Evolutionary conservation across 1,140 invertebrate species (phyloP).

Genomic region (Eupeodes corollae): DNA sequence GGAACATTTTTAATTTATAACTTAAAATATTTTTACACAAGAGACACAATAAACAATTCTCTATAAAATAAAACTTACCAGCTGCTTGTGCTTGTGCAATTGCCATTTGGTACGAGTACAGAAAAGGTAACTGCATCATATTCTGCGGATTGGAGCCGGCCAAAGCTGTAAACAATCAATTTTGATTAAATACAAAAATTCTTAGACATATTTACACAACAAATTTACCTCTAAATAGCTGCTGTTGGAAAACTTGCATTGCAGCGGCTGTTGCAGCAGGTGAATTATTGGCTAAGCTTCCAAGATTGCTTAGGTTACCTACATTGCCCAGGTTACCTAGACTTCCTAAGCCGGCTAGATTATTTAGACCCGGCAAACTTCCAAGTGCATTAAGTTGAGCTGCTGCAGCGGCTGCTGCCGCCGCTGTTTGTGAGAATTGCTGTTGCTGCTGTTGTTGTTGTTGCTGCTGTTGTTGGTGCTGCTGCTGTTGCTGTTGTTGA

Average conservation of each 20-base stretch:
- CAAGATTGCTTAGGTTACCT: slow-evolving; percentile 31
- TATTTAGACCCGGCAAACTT: slow-evolving; percentile 29
- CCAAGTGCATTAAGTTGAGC: slow-evolving; percentile 32
- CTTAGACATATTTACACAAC: background rate
- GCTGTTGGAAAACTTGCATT: slow-evolving; percentile 69
- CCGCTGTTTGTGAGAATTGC: slow-evolving; percentile 40
- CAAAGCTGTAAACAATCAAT: slow-evolving; percentile 15
- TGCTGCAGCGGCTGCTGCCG: slow-evolving; percentile 36
- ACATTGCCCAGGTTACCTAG: slow-evolving; percentile 24
- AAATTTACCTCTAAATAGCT: slow-evolving; percentile 55
- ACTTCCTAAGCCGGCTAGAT: slow-evolving; percentile 24
- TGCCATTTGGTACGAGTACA: slow-evolving; percentile 77
- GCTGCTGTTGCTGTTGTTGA: slow-evolving; percentile 31
- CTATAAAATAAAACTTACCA: slow-evolving; percentile 28
- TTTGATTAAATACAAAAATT: background rate
- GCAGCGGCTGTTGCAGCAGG: slow-evolving; percentile 54
- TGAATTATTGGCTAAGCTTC: slow-evolving; percentile 35
- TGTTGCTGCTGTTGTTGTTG: slow-evolving; percentile 28
- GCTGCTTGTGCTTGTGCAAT: slow-evolving; percentile 64
- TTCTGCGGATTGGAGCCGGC: slow-evolving; percentile 53
- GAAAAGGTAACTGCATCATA: slow-evolving; percentile 71
- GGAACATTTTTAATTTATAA: no score
- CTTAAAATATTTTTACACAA: background rate
- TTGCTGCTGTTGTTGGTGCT: slow-evolving; percentile 31
- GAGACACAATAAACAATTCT: background rate